Conservation (phyloP, 2,888 invertebrate genomes). For the Sisyra terminalis region DNA sequence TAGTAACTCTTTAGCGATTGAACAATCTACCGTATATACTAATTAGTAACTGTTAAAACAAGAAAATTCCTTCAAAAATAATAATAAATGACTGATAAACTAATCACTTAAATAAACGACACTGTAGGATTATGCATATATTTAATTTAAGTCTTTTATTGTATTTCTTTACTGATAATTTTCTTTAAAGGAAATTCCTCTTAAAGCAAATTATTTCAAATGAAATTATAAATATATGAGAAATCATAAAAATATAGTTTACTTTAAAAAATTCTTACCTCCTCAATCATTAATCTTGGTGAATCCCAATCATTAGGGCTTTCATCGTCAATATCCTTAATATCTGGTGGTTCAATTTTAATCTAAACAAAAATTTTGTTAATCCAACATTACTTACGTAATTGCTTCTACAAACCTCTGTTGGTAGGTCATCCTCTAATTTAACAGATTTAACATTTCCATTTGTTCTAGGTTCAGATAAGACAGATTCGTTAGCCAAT, state of each 20-base stretch:
- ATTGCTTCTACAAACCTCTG: constrained; percentile 4
- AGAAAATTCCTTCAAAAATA: neutral
- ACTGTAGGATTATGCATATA: neutral
- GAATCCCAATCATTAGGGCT: constrained; percentile 13
- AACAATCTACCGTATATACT: neutral
- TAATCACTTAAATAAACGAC: neutral
- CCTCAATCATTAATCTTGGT: constrained; percentile 14
- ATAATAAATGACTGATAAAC: neutral
- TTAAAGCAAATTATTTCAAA: too few species aligned
- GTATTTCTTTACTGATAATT: too few species aligned
- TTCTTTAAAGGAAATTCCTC: too few species aligned
- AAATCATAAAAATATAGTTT: too few species aligned
- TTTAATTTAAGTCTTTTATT: too few species aligned
- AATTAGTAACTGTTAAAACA: neutral
- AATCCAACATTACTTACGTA: neutral
- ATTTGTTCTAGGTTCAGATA: constrained; percentile 11
- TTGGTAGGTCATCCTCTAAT: constrained; percentile 6
- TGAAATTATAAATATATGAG: too few species aligned
- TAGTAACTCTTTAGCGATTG: neutral
- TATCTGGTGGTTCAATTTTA: constrained; percentile 21
- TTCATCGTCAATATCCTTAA: constrained; percentile 19
- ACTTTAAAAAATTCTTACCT: constrained; percentile 7
- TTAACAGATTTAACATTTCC: constrained; percentile 9
- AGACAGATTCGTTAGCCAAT: constrained; percentile 14
- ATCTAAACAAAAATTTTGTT: constrained; percentile 14